These are phyloP conservation scores for Apogon hyalosoma DNA, from an alignment of 2,797 vertebrate genomes.

Conservation along the genomic window DNA sequence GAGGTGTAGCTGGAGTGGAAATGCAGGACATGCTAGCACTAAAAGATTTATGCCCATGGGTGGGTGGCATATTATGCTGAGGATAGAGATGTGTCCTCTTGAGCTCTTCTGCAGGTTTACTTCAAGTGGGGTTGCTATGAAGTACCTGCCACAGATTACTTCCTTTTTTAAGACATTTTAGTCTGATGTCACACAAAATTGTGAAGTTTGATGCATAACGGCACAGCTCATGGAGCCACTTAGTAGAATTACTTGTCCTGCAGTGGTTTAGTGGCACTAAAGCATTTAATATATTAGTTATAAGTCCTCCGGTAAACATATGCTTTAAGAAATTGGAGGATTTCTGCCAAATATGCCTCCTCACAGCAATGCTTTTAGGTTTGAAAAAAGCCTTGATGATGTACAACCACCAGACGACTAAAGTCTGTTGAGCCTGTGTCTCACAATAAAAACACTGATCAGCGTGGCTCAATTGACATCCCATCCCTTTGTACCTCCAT, in stretches of 20 bases:
- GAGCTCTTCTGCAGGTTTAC: conserved; percentile 49
- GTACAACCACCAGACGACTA: background rate
- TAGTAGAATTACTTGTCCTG: background rate
- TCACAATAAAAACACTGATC: conserved; percentile 12
- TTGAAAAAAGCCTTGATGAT: background rate
- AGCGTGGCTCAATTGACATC: conserved; percentile 47
- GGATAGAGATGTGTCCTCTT: conserved; percentile 60
- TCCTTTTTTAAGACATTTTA: conserved; percentile 4
- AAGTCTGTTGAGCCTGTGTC: conserved; percentile 21
- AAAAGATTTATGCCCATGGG: conserved; percentile 77
- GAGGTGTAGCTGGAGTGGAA: conserved; percentile 75
- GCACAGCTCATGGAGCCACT: background rate
- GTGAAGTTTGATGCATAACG: conserved; percentile 7
- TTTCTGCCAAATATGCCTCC: background rate
- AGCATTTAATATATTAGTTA: conserved; percentile 4
- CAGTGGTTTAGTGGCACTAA: background rate
- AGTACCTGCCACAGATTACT: conserved; percentile 20
- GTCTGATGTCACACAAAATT: background rate
- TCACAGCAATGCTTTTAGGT: background rate
- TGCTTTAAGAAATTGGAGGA: conserved; percentile 7
- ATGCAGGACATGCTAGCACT: conserved; percentile 73
- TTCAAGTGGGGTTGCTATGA: conserved; percentile 28
- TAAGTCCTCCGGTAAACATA: background rate
- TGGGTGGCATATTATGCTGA: conserved; percentile 68
- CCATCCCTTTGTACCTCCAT: conserved; percentile 61